Evolutionary conservation across 2,113 vertebrate genomes (phyloP), one percentile per base, ranked within the genome.

Genomic region (Gobius niger): DNA sequence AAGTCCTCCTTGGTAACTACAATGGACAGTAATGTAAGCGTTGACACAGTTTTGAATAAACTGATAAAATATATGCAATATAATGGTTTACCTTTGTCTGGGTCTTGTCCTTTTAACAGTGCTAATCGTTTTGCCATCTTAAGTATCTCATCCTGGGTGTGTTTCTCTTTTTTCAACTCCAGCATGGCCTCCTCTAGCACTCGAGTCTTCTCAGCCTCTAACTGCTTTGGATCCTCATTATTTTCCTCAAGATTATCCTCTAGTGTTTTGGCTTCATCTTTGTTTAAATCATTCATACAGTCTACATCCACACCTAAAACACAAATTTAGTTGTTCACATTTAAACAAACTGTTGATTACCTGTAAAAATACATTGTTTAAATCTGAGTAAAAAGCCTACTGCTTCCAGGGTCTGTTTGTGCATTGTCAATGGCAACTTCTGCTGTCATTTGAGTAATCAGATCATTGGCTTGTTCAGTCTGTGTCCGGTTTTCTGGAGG

Each of bases 61-160:
- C 16, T 19, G 8, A 63, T n/a, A 19, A 44, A 44, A 9, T 7
- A 16, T 7, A 18, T 2, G 6, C 9, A 15, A 11, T 54, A 12
- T 40, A 41, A 18, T 61, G n/a, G 19, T 40, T 75, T 77, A 99
- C 96, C 95, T 92, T 87, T 93, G 49, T 94, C 89, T 0, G 96
- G 96, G 86, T 99, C 94, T 72, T 91, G 91, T 44, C 96, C 98
- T 85, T 86, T 95, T 50, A 99, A 89, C 0, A 75, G 77, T 0
- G 96, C 96, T 82, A 99, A 82, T 68, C 95, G 94, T 86, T 92
- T 97, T 56, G 94, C 93, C 63, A 98, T 91, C 57, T 93, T 84
- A 24, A 98, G 89, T 74, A 96, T 88, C 75, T 93, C 92, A 74
- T 97, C 94, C 75, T 94, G 92, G 60, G 91, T 90, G 0, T 91